phyloP scores from a whole-genome alignment of 1,140 invertebrate genomes.

The Lasioglossum baleicum region DNA sequence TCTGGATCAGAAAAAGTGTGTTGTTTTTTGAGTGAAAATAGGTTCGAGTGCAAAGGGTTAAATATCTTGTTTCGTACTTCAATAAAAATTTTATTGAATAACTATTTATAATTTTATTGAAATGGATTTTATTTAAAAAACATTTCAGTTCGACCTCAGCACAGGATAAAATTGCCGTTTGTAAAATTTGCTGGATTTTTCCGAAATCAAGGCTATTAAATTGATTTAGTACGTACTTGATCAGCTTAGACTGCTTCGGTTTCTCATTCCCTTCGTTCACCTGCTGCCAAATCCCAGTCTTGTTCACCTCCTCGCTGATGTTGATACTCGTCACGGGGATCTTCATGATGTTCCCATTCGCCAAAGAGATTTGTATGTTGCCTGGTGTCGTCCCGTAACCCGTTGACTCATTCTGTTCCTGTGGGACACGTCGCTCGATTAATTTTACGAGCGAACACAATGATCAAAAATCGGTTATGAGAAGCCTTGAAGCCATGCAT shows the following conservation, averaged over 20 bases:
- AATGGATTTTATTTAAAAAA: no score
- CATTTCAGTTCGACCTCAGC: no score
- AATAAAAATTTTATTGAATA: no score
- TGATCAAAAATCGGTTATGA: no score
- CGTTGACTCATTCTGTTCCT: constrained; percentile 74
- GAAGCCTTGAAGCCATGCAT: constrained; percentile 53
- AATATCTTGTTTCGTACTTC: no score
- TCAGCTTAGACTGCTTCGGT: constrained; percentile 74
- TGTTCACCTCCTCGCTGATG: constrained; percentile 96
- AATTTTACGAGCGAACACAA: neutral
- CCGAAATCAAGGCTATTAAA: no score
- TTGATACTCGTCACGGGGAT: constrained; percentile 93
- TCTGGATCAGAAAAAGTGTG: no score
- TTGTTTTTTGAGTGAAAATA: no score
- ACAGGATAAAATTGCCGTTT: no score
- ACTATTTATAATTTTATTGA: no score
- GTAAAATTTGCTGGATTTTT: no score
- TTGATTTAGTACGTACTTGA: constrained; percentile 66
- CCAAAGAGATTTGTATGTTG: constrained; percentile 92
- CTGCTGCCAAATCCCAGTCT: constrained; percentile 96
- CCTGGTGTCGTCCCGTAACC: constrained; percentile 75
- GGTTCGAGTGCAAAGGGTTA: no score
- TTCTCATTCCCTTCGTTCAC: constrained; percentile 86
- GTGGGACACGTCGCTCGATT: constrained; percentile 43
- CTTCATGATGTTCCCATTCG: constrained; percentile 95